Conservation (phyloP, 2,113 vertebrate genomes). For the Deroptyus accipitrinus region DNA sequence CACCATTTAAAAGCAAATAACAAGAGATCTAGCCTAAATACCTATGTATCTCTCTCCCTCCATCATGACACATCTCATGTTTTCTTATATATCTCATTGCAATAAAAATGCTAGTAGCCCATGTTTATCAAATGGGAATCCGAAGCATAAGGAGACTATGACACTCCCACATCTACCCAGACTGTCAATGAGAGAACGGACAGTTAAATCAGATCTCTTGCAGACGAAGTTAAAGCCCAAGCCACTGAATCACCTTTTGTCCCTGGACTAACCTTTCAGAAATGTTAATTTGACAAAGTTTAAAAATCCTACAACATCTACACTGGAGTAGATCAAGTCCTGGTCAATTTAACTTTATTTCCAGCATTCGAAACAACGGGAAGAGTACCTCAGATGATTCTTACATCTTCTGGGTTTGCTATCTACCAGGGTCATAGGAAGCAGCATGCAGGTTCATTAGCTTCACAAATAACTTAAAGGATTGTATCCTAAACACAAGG, state of each 20-base stretch:
- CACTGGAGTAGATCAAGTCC: not conserved
- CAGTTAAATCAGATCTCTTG: not conserved
- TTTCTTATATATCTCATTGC: not conserved
- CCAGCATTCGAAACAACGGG: not conserved
- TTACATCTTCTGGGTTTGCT: not conserved
- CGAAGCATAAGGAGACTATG: not conserved
- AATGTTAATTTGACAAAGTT: not conserved
- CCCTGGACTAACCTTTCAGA: not conserved
- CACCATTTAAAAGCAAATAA: not conserved
- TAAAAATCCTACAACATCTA: not conserved
- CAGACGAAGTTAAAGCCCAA: not conserved
- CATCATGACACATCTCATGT: not conserved
- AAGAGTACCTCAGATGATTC: not conserved
- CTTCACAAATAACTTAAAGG: not conserved
- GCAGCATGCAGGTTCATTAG: not conserved
- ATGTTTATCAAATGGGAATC: not conserved
- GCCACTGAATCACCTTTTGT: not conserved
- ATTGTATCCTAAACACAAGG: not conserved
- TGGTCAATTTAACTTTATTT: not conserved
- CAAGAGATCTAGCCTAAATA: not conserved
- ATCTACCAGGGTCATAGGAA: not conserved
- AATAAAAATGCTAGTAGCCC: not conserved
- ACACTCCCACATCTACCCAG: not conserved
- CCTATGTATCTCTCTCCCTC: not conserved
- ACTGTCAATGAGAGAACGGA: not conserved